Evolutionary conservation across 2,797 vertebrate species (phyloP).

Genomic region (Microchirus variegatus): DNA sequence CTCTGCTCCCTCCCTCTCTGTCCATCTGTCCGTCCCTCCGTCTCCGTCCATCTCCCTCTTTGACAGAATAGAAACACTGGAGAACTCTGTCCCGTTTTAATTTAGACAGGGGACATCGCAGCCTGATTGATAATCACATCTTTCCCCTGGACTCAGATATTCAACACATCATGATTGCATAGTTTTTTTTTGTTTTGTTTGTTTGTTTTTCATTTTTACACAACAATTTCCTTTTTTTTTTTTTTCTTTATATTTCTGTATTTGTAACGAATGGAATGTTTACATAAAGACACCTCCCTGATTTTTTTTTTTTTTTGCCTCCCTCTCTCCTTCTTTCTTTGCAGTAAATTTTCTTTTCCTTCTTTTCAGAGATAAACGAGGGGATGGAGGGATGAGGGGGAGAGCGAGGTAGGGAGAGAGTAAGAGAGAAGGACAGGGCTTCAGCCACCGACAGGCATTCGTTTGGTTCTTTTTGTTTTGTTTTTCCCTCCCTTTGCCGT

Average conservation of each 20-base stretch:
- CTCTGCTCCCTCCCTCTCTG: constrained; percentile 31
- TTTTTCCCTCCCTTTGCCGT: constrained; percentile 5
- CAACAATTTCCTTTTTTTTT: constrained; percentile 52
- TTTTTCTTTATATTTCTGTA: constrained; percentile 64
- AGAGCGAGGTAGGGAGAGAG: constrained; percentile 23
- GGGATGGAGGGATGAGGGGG: constrained; percentile 20
- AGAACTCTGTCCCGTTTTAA: constrained; percentile 32
- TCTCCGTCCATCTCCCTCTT: constrained; percentile 13
- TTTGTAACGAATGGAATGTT: constrained; percentile 71
- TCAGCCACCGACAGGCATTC: constrained; percentile 56
- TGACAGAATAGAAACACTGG: constrained; percentile 30
- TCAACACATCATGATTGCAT: constrained; percentile 79
- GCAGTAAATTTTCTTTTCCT: constrained; percentile 34
- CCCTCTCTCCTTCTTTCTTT: constrained; percentile 16
- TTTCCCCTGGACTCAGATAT: constrained; percentile 45
- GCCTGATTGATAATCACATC: constrained; percentile 27
- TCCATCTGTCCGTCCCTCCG: not conserved
- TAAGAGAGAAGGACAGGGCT: constrained; percentile 37
- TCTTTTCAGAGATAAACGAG: constrained; percentile 40
- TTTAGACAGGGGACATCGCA: constrained; percentile 32
- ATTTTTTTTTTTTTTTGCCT: constrained; percentile 13
- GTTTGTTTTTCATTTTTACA: constrained; percentile 42
- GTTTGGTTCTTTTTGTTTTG: constrained; percentile 15
- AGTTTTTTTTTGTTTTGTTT: constrained; percentile 50
- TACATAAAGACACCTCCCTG: constrained; percentile 54